Base-by-base conservation (phyloP, 37 sponge, comb jelly and placozoan genomes). In the Halichondria panicea region DNA sequence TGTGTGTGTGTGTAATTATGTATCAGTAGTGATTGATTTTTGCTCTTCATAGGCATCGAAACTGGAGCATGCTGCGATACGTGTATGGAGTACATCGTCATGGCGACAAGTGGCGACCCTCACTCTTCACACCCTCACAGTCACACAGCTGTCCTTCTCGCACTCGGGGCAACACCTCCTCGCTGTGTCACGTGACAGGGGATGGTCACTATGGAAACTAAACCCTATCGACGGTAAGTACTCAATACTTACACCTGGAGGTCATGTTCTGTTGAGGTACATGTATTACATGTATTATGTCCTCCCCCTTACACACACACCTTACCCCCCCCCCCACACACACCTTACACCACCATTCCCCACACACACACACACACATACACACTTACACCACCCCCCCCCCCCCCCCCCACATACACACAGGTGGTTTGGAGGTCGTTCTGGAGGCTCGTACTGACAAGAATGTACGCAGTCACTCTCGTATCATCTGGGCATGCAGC, bases 141-240 rank as follows among this genome's bases (percentile, higher is more conserved):
- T 95, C 64, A 92, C 96, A 56, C 93, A 95, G 63, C 66, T 95
- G 43, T 69, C 81, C 28, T 95, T 92, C 82, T 95, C 96, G 3
- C 79, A 86, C 70, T 67, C 71, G 27, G 82, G 84, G 12, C 8
- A 53, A 11, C 38, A 53, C 24, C 74, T 95, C 31, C 75, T 95
- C 37, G 87, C 93, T 12, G 93, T 92, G 8, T 95, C 96, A 27
- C 68, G 96, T 22, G 96, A 95, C 78, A 74, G 96, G 37, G 54
- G 68, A 8, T 95, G 96, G 96, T 92, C 93, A 15, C 88, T 95
- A 64, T 92, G 95, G 95, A 82, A 76, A 66, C 85, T 64, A 21
- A 22, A 24, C 3, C 79, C 68, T 8, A 78, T 34, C n/a, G 40
- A 70, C 18, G 46, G 41, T 32, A 79, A 41, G 73, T 52, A 46